Conservation (phyloP, 92 coral and sea anemone species). For the Plumapathes pennacea region DNA sequence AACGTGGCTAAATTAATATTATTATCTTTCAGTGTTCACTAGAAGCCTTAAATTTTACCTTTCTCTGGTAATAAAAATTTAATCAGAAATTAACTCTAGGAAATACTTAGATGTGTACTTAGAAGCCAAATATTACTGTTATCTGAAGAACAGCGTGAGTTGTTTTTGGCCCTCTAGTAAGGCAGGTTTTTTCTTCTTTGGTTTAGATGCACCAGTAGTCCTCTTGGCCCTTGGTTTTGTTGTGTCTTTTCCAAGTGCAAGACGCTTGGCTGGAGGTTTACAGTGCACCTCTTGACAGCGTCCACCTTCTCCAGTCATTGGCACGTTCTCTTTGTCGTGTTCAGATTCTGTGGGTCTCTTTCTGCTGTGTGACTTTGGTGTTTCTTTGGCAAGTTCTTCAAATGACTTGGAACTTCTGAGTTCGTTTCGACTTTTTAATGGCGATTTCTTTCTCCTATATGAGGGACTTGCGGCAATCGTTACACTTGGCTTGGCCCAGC, state of each 20-base stretch:
- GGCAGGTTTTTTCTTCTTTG: slow-evolving; percentile 35
- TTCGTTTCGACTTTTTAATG: not conserved
- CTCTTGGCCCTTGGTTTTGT: slow-evolving; percentile 21
- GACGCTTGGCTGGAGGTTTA: slow-evolving; percentile 65
- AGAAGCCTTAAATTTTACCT: no score
- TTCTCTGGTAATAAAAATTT: no score
- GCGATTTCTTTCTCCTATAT: not conserved
- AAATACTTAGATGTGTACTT: no score
- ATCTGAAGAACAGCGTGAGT: slow-evolving; percentile 73
- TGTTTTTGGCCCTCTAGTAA: slow-evolving; percentile 72
- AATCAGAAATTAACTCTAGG: no score
- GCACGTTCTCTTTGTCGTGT: slow-evolving; percentile 62
- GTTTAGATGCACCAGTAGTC: slow-evolving; percentile 18
- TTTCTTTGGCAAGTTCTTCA: slow-evolving; percentile 15
- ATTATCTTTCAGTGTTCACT: no score
- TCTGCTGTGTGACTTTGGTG: slow-evolving; percentile 58
- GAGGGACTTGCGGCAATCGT: slow-evolving; percentile 25
- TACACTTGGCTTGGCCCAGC: slow-evolving; percentile 65
- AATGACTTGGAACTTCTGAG: no score
- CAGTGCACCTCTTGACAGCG: not conserved
- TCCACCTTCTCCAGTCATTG: not conserved
- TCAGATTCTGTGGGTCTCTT: slow-evolving; percentile 64
- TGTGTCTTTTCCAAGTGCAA: slow-evolving; percentile 30
- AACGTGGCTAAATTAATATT: no score
- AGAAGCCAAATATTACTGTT: no score